Conservation (phyloP, 2,888 invertebrate genomes). For the Boloria selene region DNA sequence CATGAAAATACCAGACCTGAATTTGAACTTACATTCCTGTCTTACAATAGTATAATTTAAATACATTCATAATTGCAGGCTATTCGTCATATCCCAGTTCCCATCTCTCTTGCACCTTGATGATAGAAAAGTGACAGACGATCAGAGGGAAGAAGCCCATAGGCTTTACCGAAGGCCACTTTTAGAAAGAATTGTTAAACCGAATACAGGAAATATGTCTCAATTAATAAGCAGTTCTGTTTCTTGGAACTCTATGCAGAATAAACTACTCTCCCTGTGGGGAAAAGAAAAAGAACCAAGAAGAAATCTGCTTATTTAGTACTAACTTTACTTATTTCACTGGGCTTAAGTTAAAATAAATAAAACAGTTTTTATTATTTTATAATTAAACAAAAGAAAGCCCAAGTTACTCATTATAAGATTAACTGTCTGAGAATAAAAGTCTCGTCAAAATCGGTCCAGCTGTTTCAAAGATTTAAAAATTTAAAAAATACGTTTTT, state of each 20-base stretch:
- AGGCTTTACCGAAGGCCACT: conserved; percentile 84
- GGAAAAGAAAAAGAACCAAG: conserved; percentile 53
- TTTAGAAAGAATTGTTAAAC: conserved; percentile 72
- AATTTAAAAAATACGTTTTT: too few species aligned
- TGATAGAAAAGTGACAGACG: conserved; percentile 85
- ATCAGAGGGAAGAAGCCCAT: conserved; percentile 84
- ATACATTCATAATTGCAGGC: conserved; percentile 69
- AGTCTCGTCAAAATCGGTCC: too few species aligned
- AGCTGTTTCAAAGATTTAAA: too few species aligned
- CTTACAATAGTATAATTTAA: not conserved
- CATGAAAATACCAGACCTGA: too few species aligned
- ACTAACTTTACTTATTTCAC: too few species aligned
- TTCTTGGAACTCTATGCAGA: conserved; percentile 61
- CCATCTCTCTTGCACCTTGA: conserved; percentile 86
- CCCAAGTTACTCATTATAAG: too few species aligned
- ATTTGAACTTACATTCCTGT: too few species aligned
- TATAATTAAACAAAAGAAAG: too few species aligned
- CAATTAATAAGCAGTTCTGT: conserved; percentile 60
- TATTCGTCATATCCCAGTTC: conserved; percentile 88
- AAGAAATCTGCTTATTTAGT: conserved; percentile 54
- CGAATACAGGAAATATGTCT: conserved; percentile 56
- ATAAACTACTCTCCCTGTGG: conserved; percentile 54
- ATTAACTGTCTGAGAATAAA: too few species aligned
- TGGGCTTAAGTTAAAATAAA: too few species aligned
- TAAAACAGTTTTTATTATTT: too few species aligned